Evolutionary conservation across 2,113 vertebrate species (phyloP).

Genomic region (Bothrops jararaca): DNA sequence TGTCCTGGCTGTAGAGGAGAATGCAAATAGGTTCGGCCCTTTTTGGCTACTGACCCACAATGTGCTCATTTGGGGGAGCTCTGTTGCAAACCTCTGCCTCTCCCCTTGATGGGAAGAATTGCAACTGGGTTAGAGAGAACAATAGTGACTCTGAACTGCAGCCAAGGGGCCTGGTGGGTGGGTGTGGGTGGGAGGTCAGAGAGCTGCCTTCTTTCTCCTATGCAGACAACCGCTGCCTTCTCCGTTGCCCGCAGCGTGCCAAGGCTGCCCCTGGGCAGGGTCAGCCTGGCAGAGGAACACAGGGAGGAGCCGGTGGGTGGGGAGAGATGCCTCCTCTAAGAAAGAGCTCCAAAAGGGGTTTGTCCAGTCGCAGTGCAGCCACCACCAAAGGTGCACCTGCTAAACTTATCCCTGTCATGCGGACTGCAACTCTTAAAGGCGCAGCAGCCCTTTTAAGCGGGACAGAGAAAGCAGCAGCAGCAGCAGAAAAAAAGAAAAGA

Average conservation of each 20-base stretch:
- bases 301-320: too few relatives aligned
- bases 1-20: too few relatives aligned
- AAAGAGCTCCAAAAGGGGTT: not conserved
- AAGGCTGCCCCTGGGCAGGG: not conserved
- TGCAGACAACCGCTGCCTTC: not conserved
- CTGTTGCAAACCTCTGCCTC: not conserved
- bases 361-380: slow-evolving; percentile 23
- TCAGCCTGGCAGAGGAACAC: not conserved
- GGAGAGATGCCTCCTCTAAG: not conserved
- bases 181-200: not conserved
- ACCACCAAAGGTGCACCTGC: not conserved
- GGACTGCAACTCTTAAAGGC: not conserved
- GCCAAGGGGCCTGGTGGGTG: not conserved
- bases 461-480: not conserved
- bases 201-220: not conserved
- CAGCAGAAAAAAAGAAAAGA: too few relatives aligned
- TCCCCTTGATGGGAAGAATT: not conserved
- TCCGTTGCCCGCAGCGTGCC: not conserved
- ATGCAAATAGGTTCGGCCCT: not conserved
- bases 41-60: not conserved
- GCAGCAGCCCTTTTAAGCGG: too few relatives aligned
- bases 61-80: not conserved
- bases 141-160: not conserved
- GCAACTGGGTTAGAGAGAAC: not conserved
- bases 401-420: not conserved